Percentiles rank a stretch among this genome's conserved stretches.
Conservation (phyloP, 2,888 invertebrate genomes). For the Tinea semifulvella region DNA sequence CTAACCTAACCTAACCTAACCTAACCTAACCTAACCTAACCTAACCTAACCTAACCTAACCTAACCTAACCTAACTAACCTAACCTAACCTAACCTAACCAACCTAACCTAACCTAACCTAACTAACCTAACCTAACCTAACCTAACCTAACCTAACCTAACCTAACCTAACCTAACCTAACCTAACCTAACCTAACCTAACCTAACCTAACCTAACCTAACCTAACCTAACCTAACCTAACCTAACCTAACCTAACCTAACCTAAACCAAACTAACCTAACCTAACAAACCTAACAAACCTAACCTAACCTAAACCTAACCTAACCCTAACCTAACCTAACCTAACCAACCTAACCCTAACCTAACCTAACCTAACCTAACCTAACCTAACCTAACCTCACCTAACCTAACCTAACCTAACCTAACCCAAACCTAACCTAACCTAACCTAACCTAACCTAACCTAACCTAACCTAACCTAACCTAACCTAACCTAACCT, state of each 20-base stretch:
- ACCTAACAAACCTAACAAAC: constrained; percentile 20
- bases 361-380: constrained; percentile 16
- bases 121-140: constrained; percentile 23
- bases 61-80: constrained; percentile 12
- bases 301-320: constrained; percentile 12
- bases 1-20: constrained; percentile 19
- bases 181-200: constrained; percentile 19
- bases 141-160: constrained; percentile 26
- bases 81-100: constrained; percentile 19
- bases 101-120: constrained; percentile 18
- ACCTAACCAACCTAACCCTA: constrained; percentile 13
- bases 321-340: constrained; percentile 15
- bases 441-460: constrained; percentile 17
- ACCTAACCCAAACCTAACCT: constrained; percentile 15
- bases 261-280: constrained; percentile 24
- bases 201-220: constrained; percentile 26
- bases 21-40: background rate
- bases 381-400: constrained; percentile 18
- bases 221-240: constrained; percentile 26
- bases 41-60: background rate
- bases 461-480: constrained; percentile 19
- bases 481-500: constrained; percentile 17
- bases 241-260: constrained; percentile 25
- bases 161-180: constrained; percentile 23
- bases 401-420: constrained; percentile 19